phyloP scores from a whole-genome alignment of 1,140 invertebrate species.

The Metopolophium dirhodum region DNA sequence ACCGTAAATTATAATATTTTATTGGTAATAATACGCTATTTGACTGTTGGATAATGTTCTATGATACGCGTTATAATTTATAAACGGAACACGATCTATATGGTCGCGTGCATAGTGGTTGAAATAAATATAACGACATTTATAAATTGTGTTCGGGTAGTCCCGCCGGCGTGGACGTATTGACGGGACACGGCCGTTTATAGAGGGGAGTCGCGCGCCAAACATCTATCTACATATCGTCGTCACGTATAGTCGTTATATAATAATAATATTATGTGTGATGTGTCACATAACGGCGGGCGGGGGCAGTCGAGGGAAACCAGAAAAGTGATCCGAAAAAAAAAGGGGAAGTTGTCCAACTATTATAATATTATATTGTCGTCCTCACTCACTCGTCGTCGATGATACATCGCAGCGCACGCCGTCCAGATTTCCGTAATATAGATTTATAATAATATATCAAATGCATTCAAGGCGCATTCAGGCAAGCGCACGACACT shows the following conservation, averaged over 20 bases:
- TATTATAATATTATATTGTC: neutral
- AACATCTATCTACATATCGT: neutral
- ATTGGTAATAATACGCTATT: neutral
- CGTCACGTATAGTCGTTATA: neutral
- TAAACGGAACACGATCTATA: neutral
- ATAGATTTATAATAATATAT: neutral
- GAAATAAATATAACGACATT: neutral
- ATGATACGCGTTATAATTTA: neutral
- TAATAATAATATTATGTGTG: neutral
- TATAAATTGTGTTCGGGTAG: neutral
- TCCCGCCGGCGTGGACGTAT: neutral
- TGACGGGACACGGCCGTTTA: neutral
- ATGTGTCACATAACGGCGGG: neutral
- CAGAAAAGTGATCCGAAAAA: slow-evolving; percentile 1
- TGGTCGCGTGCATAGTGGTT: neutral
- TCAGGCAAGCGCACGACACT: neutral
- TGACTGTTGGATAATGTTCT: neutral
- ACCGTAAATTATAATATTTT: neutral
- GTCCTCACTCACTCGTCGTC: neutral
- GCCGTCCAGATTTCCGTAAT: neutral
- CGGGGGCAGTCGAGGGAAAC: neutral
- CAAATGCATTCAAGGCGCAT: neutral
- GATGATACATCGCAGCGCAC: neutral
- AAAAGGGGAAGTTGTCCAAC: neutral
- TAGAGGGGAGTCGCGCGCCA: neutral